phyloP scores from a whole-genome alignment of 2,113 vertebrate species.

The Deroptyus accipitrinus region DNA sequence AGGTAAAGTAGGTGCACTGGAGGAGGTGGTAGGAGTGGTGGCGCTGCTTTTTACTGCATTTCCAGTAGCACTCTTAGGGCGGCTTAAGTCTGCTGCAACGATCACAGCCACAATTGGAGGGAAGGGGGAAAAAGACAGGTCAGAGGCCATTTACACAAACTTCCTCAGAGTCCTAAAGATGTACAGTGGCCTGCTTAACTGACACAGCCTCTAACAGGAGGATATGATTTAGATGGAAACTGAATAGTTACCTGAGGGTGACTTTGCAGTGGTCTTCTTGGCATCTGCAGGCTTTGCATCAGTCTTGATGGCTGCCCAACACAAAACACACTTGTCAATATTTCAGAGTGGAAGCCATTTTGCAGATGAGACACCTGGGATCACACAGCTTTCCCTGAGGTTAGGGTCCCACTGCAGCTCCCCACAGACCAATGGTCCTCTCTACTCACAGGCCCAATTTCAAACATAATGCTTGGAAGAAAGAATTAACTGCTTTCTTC shows the following conservation, averaged over 20 bases:
- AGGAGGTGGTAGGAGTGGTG: constrained; percentile 35
- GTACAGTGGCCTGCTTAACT: accelerated
- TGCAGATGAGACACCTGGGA: not conserved
- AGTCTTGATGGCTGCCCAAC: constrained; percentile 81
- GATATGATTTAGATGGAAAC: not conserved
- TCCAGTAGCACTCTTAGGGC: constrained; percentile 74
- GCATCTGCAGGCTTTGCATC: constrained; percentile 81
- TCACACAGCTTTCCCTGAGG: not conserved
- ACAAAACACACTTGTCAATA: not conserved
- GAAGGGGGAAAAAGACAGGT: not conserved
- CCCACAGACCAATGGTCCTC: accelerated
- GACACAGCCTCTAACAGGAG: not conserved
- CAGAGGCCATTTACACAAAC: accelerated
- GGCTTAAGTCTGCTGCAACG: constrained; percentile 58
- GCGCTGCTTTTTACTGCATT: constrained; percentile 51
- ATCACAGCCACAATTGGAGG: not conserved
- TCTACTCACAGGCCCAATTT: not conserved
- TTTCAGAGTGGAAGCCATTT: not conserved
- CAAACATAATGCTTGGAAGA: not conserved
- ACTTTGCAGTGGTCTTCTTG: constrained; percentile 82
- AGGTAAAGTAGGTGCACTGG: constrained; percentile 32
- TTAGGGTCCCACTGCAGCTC: not conserved
- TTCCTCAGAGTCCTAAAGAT: accelerated
- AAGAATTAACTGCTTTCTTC: accelerated
- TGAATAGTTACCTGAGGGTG: constrained; percentile 77